Evolutionary conservation across 2,888 invertebrate species (phyloP).

Genomic region (Drosophila diplacantha): DNA sequence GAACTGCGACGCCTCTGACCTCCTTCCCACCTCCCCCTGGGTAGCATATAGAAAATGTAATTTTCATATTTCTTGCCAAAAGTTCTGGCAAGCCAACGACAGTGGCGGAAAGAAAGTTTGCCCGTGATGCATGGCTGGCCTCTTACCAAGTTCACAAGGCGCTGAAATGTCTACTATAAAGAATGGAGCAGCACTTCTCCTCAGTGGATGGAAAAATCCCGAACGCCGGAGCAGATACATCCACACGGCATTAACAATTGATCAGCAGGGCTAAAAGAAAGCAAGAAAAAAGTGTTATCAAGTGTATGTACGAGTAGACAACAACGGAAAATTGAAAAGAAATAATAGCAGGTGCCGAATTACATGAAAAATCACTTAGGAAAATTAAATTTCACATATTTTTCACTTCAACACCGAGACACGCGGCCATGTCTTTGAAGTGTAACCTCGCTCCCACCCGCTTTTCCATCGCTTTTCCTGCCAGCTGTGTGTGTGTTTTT

Average conservation of each 20-base stretch:
- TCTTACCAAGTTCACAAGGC: slow-evolving; percentile 62
- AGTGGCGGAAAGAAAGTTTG: slow-evolving; percentile 52
- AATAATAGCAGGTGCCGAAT: slow-evolving; percentile 73
- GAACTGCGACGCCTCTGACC: neutral
- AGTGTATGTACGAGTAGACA: slow-evolving; percentile 33
- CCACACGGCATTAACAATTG: slow-evolving; percentile 67
- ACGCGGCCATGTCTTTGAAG: slow-evolving; percentile 53
- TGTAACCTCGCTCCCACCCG: slow-evolving; percentile 29
- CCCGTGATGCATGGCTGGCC: slow-evolving; percentile 63
- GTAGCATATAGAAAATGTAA: slow-evolving; percentile 56
- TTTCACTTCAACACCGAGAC: slow-evolving; percentile 65
- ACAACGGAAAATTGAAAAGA: slow-evolving; percentile 53
- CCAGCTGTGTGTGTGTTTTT: slow-evolving; percentile 43
- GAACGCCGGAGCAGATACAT: slow-evolving; percentile 45
- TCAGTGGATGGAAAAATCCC: neutral
- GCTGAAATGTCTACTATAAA: slow-evolving; percentile 51
- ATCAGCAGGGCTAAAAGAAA: slow-evolving; percentile 51
- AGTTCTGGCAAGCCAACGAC: slow-evolving; percentile 44
- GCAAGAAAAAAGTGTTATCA: slow-evolving; percentile 58
- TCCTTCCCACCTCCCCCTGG: neutral
- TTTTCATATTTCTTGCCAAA: slow-evolving; percentile 47
- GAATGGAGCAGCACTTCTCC: slow-evolving; percentile 1
- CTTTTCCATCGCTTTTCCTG: slow-evolving; percentile 23
- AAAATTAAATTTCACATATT: slow-evolving; percentile 73
- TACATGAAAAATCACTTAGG: slow-evolving; percentile 73